phyloP scores from a whole-genome alignment of 2,888 invertebrate genomes.

The Pristionchus entomophagus region DNA sequence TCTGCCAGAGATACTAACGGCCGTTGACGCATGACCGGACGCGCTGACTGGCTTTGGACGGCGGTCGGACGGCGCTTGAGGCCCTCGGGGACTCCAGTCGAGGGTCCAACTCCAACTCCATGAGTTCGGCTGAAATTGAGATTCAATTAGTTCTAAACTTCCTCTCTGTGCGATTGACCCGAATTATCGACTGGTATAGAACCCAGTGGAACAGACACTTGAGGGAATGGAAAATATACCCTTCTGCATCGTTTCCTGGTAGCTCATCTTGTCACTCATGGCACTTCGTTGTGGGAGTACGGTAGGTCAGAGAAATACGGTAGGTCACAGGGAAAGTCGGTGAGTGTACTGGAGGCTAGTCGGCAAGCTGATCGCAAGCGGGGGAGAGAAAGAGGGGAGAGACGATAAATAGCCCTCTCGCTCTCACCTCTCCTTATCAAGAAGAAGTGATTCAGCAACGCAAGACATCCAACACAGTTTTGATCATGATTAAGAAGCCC shows the following conservation, averaged over 20 bases:
- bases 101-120: not conserved
- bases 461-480: conserved; percentile 23
- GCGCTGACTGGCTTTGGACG: conserved; percentile 19
- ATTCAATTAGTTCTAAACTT: too few relatives aligned
- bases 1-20: not conserved
- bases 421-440: conserved; percentile 4
- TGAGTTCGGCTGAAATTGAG: not conserved
- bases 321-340: not conserved
- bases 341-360: not conserved
- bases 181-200: too few relatives aligned
- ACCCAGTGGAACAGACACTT: too few relatives aligned
- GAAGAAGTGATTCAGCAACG: not conserved
- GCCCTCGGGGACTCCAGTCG: not conserved
- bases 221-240: not conserved
- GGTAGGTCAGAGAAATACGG: too few relatives aligned
- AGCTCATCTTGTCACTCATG: conserved; percentile 29
- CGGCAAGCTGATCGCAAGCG: conserved; percentile 31
- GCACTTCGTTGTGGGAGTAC: not conserved
- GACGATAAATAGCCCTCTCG: conserved; percentile 11
- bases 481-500: conserved; percentile 25
- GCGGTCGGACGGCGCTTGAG: not conserved
- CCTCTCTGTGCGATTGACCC: not conserved
- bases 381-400: not conserved
- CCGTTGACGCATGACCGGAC: not conserved
- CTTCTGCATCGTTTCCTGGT: conserved; percentile 32